These are phyloP conservation scores for Pedetes capensis DNA, from an alignment of 2,113 vertebrate genomes.

Conservation along the genomic window DNA sequence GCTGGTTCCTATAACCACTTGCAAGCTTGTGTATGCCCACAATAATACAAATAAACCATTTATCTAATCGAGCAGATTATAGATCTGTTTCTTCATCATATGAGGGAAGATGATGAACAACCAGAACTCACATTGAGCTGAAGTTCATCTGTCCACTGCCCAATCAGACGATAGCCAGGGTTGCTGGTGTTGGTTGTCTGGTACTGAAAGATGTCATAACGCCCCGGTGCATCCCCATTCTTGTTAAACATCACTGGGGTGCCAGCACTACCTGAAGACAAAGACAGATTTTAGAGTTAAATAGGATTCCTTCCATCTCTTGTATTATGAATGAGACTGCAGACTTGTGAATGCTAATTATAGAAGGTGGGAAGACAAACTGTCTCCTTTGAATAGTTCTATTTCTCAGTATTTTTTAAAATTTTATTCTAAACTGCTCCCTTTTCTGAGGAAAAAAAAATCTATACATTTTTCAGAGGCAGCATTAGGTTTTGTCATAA, in stretches of 20 bases:
- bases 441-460: neutral
- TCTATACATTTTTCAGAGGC: neutral
- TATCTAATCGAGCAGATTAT: no score
- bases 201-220: conserved; percentile 97
- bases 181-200: conserved; percentile 89
- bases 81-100: rapidly evolving
- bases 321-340: rapidly evolving
- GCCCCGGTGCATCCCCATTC: conserved; percentile 94
- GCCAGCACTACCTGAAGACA: conserved; percentile 90
- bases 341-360: neutral
- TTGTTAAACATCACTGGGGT: conserved; percentile 96
- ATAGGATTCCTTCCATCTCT: neutral
- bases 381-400: neutral
- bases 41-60: neutral
- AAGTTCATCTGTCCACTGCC: conserved; percentile 95
- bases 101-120: neutral
- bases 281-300: neutral
- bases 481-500: neutral
- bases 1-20: neutral
- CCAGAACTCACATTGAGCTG: conserved; percentile 91
- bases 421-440: neutral
- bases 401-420: neutral
- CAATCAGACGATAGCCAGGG: conserved; percentile 89
- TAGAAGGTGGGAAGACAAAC: neutral
- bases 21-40: neutral